Percentiles rank a stretch among this genome's conserved stretches.
These are phyloP conservation scores for Dendrolimus punctatus DNA, from an alignment of 1,140 invertebrate species.

Conservation along the genomic window DNA sequence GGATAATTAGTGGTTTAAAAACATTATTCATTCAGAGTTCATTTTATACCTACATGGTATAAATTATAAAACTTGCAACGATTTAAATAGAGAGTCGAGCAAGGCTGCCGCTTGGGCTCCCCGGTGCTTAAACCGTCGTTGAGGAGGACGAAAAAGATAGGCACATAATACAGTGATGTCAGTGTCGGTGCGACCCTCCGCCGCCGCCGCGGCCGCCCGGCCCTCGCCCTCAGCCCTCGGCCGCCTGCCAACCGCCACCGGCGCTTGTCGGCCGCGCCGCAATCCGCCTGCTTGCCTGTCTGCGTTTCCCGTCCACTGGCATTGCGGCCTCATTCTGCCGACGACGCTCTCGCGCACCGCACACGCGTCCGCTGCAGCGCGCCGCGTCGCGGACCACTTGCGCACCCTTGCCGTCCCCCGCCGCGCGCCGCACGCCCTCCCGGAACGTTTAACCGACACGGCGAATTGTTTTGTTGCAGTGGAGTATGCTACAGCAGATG, in stretches of 20 bases:
- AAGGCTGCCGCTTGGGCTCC: slow-evolving; percentile 36
- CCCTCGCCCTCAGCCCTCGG: slow-evolving; percentile 34
- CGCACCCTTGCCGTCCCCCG: slow-evolving; percentile 19
- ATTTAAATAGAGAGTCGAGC: slow-evolving; percentile 13
- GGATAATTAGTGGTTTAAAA: too few relatives aligned
- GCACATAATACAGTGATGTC: slow-evolving; percentile 25
- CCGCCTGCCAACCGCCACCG: slow-evolving; percentile 36
- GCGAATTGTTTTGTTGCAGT: slow-evolving; percentile 66
- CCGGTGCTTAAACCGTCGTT: slow-evolving; percentile 13
- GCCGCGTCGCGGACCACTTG: slow-evolving; percentile 17
- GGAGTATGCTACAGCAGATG: slow-evolving; percentile 67
- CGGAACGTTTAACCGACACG: slow-evolving; percentile 58
- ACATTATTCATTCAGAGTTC: too few relatives aligned
- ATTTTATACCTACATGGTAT: too few relatives aligned
- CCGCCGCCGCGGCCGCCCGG: slow-evolving; percentile 45
- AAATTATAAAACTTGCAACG: too few relatives aligned
- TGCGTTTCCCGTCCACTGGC: slow-evolving; percentile 2
- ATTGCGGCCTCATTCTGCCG: slow-evolving; percentile 46
- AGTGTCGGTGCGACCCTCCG: slow-evolving; percentile 33
- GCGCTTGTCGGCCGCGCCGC: slow-evolving; percentile 20
- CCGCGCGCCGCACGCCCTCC: slow-evolving; percentile 29
- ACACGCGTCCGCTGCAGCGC: slow-evolving; percentile 34
- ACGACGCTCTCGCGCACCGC: slow-evolving; percentile 50
- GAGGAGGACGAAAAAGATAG: slow-evolving; percentile 56
- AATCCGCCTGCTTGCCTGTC: slow-evolving; percentile 21